Evolutionary conservation across 1,140 invertebrate species (phyloP).

Genomic region (Panagrolaimus sp.): DNA sequence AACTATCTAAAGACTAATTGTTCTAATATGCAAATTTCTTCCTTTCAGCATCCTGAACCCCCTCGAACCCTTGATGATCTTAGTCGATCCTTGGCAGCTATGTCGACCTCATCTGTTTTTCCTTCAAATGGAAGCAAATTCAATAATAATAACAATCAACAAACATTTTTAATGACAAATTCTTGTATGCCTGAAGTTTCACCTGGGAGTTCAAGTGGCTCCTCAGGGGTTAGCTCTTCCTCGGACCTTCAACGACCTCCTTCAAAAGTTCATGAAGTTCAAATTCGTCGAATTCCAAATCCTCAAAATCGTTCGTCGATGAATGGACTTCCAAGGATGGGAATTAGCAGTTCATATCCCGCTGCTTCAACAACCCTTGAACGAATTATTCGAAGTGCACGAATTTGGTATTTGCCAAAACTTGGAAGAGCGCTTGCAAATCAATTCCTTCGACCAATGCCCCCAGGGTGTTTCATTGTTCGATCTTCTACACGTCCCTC

Average conservation of each 20-base stretch:
- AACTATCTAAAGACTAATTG: too few species aligned
- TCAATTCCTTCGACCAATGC: conserved; percentile 83
- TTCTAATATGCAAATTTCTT: not conserved
- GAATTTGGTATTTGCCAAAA: conserved; percentile 89
- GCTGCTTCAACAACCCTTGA: conserved; percentile 66
- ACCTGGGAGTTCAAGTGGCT: not conserved
- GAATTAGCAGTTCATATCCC: not conserved
- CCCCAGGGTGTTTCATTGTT: conserved; percentile 84
- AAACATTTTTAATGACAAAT: not conserved
- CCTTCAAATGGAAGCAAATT: not conserved
- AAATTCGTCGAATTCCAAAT: not conserved
- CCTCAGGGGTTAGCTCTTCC: not conserved
- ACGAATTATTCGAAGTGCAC: conserved; percentile 79
- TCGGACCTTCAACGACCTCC: not conserved
- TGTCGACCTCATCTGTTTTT: not conserved
- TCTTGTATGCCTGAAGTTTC: not conserved
- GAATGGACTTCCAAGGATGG: not conserved
- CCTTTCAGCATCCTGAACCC: not conserved
- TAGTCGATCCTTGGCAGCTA: not conserved
- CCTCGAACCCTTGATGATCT: conserved; percentile 1
- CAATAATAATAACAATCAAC: too few species aligned
- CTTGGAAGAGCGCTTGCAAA: conserved; percentile 83
- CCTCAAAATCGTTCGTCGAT: not conserved
- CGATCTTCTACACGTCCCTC: conserved; percentile 82
- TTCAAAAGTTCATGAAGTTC: not conserved